Conservation (phyloP, 2,888 invertebrate species). For the Amiota minor region DNA sequence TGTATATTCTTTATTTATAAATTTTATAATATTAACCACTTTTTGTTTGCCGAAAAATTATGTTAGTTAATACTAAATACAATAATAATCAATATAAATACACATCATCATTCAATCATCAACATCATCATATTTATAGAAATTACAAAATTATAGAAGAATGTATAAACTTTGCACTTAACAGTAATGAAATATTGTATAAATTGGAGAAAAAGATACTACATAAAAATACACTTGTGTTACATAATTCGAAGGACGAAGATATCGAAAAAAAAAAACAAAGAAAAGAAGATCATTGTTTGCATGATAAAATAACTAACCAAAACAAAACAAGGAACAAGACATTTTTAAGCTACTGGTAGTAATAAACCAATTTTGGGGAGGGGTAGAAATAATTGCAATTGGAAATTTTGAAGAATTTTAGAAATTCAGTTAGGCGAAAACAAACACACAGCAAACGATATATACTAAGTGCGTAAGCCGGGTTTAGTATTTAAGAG, state of each 20-base stretch:
- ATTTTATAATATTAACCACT: slow-evolving; percentile 58
- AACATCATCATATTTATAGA: no score
- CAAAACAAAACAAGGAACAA: no score
- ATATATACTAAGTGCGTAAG: slow-evolving; percentile 28
- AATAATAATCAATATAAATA: slow-evolving; percentile 36
- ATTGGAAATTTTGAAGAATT: no score
- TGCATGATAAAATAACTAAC: no score
- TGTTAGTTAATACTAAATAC: slow-evolving; percentile 51
- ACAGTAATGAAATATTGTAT: slow-evolving; percentile 33
- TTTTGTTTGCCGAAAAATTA: slow-evolving; percentile 45
- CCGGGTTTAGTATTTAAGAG: slow-evolving; percentile 31
- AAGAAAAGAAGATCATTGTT: no score
- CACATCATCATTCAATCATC: slow-evolving; percentile 27
- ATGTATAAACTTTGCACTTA: slow-evolving; percentile 64
- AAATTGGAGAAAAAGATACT: slow-evolving; percentile 46
- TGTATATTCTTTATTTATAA: slow-evolving; percentile 36
- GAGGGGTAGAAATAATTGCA: background rate
- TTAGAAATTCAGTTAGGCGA: background rate
- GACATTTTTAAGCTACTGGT: no score
- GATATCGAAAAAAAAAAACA: no score
- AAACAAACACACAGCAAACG: slow-evolving; percentile 4
- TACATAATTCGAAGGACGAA: no score
- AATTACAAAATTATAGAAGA: slow-evolving; percentile 32
- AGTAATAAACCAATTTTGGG: no score
- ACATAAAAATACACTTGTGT: slow-evolving; percentile 46